Evolutionary conservation across 1,140 invertebrate genomes (phyloP), one percentile per base, ranked within the genome.

Genomic region (Drosophila saltans): DNA sequence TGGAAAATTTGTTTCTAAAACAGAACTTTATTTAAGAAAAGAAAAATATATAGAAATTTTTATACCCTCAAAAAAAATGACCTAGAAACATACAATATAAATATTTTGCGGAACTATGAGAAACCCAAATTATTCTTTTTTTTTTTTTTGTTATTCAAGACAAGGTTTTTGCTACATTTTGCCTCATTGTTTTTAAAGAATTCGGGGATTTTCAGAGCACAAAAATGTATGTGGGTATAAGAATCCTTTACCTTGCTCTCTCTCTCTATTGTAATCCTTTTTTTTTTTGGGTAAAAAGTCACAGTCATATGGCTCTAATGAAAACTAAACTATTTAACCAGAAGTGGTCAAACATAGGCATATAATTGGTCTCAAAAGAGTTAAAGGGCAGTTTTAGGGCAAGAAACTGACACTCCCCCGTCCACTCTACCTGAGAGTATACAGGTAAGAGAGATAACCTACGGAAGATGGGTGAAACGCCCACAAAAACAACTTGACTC

Each of bases 401-500:
- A 45, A 26, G 52, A 33, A 71, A 69, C 40, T 74, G 76, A 64
- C 77, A 88, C 82, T 69, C 76, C 78, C 57, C 33, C 57, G 72
- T 70, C 78, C 57, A 36, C 57, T 61, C 55, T 62, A 60, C 52
- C 48, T 57, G 56, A 28, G 8, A 55, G 41, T 5, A 9, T 62
- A 16, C 65, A 65, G 78, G 56, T 80, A 75, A 11, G 63, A 36
- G 59, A 36, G 52, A 63, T 41, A 57, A 4, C 28, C 4, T 30
- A 16, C 16, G 45, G 21, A 48, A 24, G 8, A 26, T n/a, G 21
- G 21, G 21, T 4, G 45, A 52, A 86, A 88, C 84, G 84, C 84
- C 84, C 84, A 88, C 84, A 89, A 85, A 89, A 88, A 88, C 84
- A 88, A 88, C 84, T 88, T 88, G 84, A 88, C 84, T 88, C 78